Evolutionary conservation across 2,888 invertebrate species (phyloP).

Genomic region (Cactoblastis cactorum): DNA sequence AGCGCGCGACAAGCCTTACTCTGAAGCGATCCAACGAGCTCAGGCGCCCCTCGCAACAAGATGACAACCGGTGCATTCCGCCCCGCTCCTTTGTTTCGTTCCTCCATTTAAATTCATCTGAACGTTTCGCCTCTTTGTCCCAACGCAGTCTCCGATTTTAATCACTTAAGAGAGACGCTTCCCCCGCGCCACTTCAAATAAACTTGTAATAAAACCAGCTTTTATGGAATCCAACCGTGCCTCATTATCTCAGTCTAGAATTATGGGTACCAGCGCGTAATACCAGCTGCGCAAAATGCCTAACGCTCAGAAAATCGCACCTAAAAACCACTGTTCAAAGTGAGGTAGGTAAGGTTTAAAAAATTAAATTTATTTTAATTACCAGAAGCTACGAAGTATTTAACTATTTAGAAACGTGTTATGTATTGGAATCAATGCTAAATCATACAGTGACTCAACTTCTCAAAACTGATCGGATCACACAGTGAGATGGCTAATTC

Average conservation of each 20-base stretch:
- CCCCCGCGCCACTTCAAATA: conserved; percentile 41
- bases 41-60: conserved; percentile 38
- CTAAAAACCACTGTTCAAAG: too few species aligned
- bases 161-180: conserved; percentile 66
- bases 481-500: too few species aligned
- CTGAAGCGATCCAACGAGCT: conserved; percentile 2
- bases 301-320: too few species aligned
- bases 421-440: too few species aligned
- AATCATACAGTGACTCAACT: too few species aligned
- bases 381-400: too few species aligned
- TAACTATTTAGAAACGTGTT: too few species aligned
- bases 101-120: conserved; percentile 71
- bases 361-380: too few species aligned
- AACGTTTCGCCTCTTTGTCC: conserved; percentile 61
- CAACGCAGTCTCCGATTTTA: conserved; percentile 59
- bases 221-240: conserved; percentile 39
- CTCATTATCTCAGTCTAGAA: conserved; percentile 47
- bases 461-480: too few species aligned
- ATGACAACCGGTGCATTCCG: conserved; percentile 39
- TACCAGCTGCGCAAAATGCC: too few species aligned
- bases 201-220: conserved; percentile 42
- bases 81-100: conserved; percentile 45
- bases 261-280: too few species aligned
- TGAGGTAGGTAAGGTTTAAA: too few species aligned
- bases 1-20: not conserved